These are phyloP conservation scores for Aphyosemion australe DNA, from an alignment of 2,113 vertebrate species.

Conservation along the genomic window DNA sequence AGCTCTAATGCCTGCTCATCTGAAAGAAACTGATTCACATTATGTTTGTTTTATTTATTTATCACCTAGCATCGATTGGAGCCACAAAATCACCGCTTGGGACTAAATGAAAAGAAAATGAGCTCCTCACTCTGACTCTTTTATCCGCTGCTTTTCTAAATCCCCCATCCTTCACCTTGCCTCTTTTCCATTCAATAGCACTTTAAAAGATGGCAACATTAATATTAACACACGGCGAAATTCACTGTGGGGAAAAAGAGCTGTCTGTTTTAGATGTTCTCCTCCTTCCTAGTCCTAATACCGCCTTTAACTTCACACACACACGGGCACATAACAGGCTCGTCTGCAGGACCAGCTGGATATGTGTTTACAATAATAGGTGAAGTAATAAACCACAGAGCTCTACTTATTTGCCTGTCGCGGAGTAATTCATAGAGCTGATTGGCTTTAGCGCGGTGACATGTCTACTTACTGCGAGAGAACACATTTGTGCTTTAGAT, in stretches of 20 bases:
- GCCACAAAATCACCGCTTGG: constrained; percentile 45
- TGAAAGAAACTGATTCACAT: constrained; percentile 61
- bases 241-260: constrained; percentile 15
- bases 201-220: constrained; percentile 41
- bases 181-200: constrained; percentile 52
- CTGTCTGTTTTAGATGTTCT: constrained; percentile 14
- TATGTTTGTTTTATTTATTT: constrained; percentile 60
- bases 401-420: constrained; percentile 42
- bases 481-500: constrained; percentile 54
- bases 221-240: constrained; percentile 42
- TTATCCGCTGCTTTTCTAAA: constrained; percentile 38
- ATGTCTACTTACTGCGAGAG: constrained; percentile 30
- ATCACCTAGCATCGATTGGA: constrained; percentile 58
- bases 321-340: constrained; percentile 8
- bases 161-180: constrained; percentile 14
- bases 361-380: constrained; percentile 40
- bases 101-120: constrained; percentile 67
- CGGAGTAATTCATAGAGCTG: constrained; percentile 31
- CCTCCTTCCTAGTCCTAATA: neutral
- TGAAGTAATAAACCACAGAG: constrained; percentile 34
- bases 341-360: constrained; percentile 45
- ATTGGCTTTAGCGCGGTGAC: constrained; percentile 44
- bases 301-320: constrained; percentile 11
- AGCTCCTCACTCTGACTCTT: constrained; percentile 45
- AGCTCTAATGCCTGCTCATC: constrained; percentile 59